Base-by-base conservation (phyloP, 30 jellyfish, hydroid and myxozoan species). In the Catostylus mosaicus region DNA sequence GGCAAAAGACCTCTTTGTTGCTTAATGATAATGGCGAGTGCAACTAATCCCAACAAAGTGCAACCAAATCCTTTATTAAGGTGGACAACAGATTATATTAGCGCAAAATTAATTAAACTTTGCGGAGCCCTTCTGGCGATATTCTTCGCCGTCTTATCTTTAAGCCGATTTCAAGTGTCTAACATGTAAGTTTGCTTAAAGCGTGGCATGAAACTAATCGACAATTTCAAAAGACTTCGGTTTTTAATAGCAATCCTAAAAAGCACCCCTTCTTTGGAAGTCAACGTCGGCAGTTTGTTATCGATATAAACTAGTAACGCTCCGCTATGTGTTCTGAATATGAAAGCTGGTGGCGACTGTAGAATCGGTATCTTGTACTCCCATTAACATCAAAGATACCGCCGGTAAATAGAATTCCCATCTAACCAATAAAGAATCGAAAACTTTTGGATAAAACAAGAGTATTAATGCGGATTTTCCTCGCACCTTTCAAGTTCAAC, bases 151-250 rank as follows among this genome's bases (percentile, higher is more conserved):
- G 54, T 40, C 54, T 40, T 52, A n/a, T 52, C 6, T n/a, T 4
- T 52, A 52, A 52, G 67, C 67, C 29, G 67, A 52, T 52, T 52
- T 52, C 67, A 52, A 52, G 67, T 52, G 30, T 52, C 67, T 52
- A 52, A 52, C 67, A 6, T 52, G 67, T 26, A n/a, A 52, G 67
- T 10, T 52, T 52, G 67, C 67, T 52, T n/a, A 10, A n/a, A 16
- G 7, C 67, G 30, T 7, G 30, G 27, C 67, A 52, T 10, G 67
- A 52, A 26, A n/a, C 67, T 52, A 52, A 52, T 52, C 67, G 29
- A 52, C 30, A 52, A 20, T 7, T 52, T 52, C 30, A 7, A 52
- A 52, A 52, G 67, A 26, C 24, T 52, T 14, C 19, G 7, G 26
- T n/a, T 52, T 52, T 20, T 7, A 10, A 52, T 20, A 7, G 67